Percentiles rank a stretch among this genome's conserved stretches.
phyloP scores from a whole-genome alignment of 2,888 invertebrate species.

The Leptogaster cylindrica region DNA sequence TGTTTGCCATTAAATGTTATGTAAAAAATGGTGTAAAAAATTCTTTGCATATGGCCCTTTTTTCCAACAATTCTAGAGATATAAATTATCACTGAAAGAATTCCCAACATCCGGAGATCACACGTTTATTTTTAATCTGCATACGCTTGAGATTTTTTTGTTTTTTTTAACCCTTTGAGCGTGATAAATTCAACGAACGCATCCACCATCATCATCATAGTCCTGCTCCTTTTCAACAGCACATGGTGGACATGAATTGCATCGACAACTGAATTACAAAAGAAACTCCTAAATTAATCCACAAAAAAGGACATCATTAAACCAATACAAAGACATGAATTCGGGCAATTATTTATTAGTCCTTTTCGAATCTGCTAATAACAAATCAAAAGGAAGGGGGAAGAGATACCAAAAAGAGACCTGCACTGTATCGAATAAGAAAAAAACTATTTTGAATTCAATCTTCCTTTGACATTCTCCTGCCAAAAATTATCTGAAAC shows the following conservation, averaged over 20 bases:
- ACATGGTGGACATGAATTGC: no score
- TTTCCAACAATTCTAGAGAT: no score
- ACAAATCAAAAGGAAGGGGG: constrained; percentile 1
- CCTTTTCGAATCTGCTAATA: constrained; percentile 1
- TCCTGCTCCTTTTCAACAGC: no score
- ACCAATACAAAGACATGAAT: neutral
- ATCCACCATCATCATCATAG: no score
- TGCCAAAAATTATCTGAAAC: neutral
- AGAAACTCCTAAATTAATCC: neutral
- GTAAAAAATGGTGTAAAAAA: no score
- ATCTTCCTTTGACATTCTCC: neutral
- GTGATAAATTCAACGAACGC: neutral
- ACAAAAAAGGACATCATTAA: constrained; percentile 2
- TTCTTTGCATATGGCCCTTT: no score
- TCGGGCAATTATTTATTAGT: neutral
- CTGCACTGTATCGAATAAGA: no score
- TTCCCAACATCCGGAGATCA: neutral
- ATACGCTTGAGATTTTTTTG: neutral
- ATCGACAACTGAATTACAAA: no score
- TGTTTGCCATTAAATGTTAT: no score
- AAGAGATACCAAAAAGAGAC: neutral
- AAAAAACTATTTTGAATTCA: constrained; percentile 2
- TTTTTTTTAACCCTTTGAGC: neutral
- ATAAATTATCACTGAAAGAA: neutral
- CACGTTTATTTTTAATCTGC: neutral